A percentile compares a stretch with the other conserved stretches of the same genome.
Evolutionary conservation across 1,140 invertebrate genomes (phyloP).

Genomic region (Pseudomyrmex sp.): DNA sequence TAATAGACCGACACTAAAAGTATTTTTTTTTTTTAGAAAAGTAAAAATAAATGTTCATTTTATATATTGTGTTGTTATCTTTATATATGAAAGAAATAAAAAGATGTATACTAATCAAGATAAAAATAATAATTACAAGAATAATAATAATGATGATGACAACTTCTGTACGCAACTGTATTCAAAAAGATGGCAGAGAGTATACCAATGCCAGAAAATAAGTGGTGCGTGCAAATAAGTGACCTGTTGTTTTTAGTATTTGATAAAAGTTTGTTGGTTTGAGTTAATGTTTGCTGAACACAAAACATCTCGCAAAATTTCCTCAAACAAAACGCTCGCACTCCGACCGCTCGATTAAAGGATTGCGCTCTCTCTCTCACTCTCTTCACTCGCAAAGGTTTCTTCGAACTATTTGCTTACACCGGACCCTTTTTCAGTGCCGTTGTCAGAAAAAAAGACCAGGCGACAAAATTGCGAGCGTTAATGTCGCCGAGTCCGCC

Average conservation of each 20-base stretch:
- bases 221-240: no score
- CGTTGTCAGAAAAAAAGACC: slow-evolving; percentile 5
- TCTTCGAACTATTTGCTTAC: background rate
- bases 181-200: no score
- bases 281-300: background rate
- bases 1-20: no score
- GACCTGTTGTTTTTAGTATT: no score
- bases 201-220: no score
- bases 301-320: background rate
- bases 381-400: background rate
- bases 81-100: no score
- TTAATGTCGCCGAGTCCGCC: slow-evolving; percentile 59
- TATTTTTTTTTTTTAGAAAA: no score
- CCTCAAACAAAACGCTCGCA: background rate
- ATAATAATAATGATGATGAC: no score
- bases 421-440: background rate
- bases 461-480: slow-evolving; percentile 64
- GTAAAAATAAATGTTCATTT: background rate
- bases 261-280: background rate
- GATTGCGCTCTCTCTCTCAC: no score
- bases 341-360: background rate
- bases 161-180: no score
- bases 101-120: no score
- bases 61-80: background rate
- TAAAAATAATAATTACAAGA: no score